Evolutionary conservation across 2,113 vertebrate species (phyloP), one percentile per base, ranked within the genome.

Genomic region (Balaenoptera acutorostrata): DNA sequence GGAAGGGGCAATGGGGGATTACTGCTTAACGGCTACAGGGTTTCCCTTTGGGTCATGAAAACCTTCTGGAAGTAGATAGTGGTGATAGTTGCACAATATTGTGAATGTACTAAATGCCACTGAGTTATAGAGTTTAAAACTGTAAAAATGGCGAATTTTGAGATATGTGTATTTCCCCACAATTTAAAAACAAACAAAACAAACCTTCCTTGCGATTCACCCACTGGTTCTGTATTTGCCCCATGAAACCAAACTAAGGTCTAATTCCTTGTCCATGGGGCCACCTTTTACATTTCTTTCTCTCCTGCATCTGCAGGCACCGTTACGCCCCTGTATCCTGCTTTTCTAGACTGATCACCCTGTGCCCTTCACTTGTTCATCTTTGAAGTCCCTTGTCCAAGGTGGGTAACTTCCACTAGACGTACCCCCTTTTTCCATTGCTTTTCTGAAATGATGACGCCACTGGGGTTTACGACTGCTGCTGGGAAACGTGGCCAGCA

Each of bases 311-410:
- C 33, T 64, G 8, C 11, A 64, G 39, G 8, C 36, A 17, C 17
- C 14, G 3, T 23, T 69, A 20, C 23, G 3, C 3, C 8, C 21
- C 41, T 4, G 0, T 11, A 27, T n/a, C 23, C 18, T 39, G 0
- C 33, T 33, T 81, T 44, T 66, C 68, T 6, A 39, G 59, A 8
- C 25, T 55, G 14, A 15, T 49, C 33, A 57, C 9, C 3, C 8
- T 29, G 23, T 52, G n/a, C 18, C 57, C 63, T 44, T 69, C 52
- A 61, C 0, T 14, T 74, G n/a, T 59, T 69, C 39, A 27, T 44
- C 27, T 61, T 44, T 44, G 63, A 83, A 69, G 33, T n/a, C 81
- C 33, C 6, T 90, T 61, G 59, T 66, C 44, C 11, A 31, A 61
- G 7, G 4, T 64, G 66, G 23, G 12, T 59, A 69, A 3, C 31